Evolutionary conservation across 2,797 vertebrate species (phyloP).

Genomic region (Nyctibius grandis): DNA sequence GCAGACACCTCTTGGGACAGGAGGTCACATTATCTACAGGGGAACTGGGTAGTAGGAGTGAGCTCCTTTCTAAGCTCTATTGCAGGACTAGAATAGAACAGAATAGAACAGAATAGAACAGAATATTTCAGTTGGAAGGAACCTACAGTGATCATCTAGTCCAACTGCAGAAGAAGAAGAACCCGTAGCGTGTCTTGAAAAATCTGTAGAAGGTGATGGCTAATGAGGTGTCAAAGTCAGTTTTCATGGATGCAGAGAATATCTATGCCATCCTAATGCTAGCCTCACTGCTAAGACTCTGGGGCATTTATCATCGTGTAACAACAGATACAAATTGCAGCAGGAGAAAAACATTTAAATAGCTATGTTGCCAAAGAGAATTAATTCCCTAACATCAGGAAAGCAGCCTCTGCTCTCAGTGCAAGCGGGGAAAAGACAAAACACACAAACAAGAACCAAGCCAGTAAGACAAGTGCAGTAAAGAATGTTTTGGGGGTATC

Average conservation of each 20-base stretch:
- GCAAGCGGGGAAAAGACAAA: not conserved
- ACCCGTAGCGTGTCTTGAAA: not conserved
- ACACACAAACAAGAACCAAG: not conserved
- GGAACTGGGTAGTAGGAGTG: not conserved
- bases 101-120: too few species aligned
- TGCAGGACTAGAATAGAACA: too few species aligned
- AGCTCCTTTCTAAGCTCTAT: not conserved
- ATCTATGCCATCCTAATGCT: not conserved
- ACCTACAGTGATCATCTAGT: too few species aligned
- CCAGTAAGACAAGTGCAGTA: not conserved
- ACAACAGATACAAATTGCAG: not conserved
- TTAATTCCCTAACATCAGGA: not conserved
- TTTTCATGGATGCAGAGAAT: not conserved
- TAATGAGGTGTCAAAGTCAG: not conserved
- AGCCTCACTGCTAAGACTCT: not conserved
- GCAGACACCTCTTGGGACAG: not conserved
- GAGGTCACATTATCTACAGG: rapidly evolving
- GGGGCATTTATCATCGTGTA: not conserved
- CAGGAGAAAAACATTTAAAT: not conserved
- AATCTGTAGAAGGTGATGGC: not conserved
- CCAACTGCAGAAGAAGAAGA: too few species aligned
- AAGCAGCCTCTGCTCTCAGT: not conserved
- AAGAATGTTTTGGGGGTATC: not conserved
- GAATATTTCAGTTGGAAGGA: too few species aligned
- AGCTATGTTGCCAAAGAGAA: not conserved